phyloP scores from a whole-genome alignment of 2,797 vertebrate species.

The Naso thynnoides region DNA sequence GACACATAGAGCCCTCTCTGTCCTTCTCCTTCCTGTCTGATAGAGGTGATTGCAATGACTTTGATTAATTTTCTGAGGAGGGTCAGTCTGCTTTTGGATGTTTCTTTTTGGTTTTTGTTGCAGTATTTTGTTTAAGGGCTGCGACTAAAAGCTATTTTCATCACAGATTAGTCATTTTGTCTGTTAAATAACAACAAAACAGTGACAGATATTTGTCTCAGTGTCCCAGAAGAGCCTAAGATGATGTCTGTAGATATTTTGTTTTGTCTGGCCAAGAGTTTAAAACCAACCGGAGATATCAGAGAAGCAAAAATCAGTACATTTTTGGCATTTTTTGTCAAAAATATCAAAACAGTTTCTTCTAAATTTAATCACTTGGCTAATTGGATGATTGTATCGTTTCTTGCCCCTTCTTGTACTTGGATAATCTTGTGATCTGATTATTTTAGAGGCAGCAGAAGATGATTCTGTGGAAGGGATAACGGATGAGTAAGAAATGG shows the following conservation, averaged over 20 bases:
- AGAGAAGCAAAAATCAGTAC: neutral
- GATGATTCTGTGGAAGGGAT: neutral
- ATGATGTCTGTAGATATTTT: neutral
- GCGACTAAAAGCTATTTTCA: neutral
- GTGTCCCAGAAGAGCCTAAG: neutral
- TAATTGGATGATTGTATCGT: neutral
- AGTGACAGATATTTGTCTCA: neutral
- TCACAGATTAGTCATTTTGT: neutral
- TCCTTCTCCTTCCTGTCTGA: slow-evolving; percentile 18
- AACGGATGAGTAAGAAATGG: neutral
- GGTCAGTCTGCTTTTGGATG: neutral
- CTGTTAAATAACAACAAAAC: neutral
- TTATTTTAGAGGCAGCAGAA: neutral
- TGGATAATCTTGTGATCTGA: neutral
- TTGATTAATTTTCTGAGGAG: slow-evolving; percentile 29
- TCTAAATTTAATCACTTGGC: neutral
- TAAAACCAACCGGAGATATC: neutral
- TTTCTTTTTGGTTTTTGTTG: neutral
- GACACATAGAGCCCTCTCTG: slow-evolving; percentile 18
- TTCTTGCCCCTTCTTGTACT: neutral
- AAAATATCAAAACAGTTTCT: neutral
- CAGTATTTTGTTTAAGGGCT: neutral
- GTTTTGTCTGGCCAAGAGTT: neutral
- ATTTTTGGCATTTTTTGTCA: neutral
- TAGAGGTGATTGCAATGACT: slow-evolving; percentile 36